phyloP scores from a whole-genome alignment of 2,797 vertebrate genomes.

The Perdix hodgsoniae region DNA sequence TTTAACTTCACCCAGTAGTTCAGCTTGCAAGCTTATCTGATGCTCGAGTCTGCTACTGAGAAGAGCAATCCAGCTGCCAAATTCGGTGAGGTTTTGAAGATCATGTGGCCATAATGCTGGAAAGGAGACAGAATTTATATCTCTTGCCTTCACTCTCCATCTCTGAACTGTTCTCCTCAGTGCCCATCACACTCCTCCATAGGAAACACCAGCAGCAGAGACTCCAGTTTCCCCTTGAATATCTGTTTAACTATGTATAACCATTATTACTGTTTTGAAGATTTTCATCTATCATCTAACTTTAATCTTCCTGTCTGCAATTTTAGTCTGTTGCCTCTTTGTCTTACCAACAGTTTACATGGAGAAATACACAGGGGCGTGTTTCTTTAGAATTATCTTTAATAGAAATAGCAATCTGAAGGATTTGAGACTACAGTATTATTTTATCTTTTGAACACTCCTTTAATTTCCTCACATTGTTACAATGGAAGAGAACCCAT shows the following conservation, averaged over 20 bases:
- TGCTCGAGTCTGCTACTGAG: not conserved
- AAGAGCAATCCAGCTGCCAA: not conserved
- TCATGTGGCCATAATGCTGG: not conserved
- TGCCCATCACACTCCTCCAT: not conserved
- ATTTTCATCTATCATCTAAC: not conserved
- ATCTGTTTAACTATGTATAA: not conserved
- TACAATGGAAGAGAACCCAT: conserved; percentile 11
- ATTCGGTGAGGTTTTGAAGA: not conserved
- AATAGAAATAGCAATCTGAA: not conserved
- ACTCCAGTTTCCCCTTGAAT: not conserved
- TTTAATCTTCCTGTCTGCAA: not conserved
- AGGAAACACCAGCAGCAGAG: not conserved
- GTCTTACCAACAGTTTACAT: not conserved
- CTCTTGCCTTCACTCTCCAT: fast-evolving
- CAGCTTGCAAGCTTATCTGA: not conserved
- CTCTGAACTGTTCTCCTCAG: not conserved
- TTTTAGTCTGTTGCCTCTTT: not conserved
- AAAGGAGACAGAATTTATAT: not conserved
- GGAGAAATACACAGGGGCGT: fast-evolving
- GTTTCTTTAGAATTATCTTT: not conserved
- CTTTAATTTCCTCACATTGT: not conserved
- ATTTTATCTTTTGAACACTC: not conserved
- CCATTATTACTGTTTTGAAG: not conserved
- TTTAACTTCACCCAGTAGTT: not conserved
- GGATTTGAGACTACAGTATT: not conserved